Base-by-base conservation (phyloP, 2,888 invertebrate genomes). In the Pycnomerus fuliginosus region DNA sequence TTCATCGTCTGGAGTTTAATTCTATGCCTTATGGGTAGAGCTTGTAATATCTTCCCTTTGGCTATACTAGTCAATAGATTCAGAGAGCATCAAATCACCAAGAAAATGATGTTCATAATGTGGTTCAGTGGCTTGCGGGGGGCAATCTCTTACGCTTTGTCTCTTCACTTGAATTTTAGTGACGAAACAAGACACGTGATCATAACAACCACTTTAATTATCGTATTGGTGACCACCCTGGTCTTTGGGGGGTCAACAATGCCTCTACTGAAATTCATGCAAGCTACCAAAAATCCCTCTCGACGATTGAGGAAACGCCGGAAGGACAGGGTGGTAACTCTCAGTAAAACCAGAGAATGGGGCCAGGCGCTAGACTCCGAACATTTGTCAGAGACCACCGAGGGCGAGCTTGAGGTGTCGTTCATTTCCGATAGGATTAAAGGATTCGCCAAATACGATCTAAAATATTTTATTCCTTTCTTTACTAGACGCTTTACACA, bases 81-180 rank as follows among this genome's bases (percentile, higher is more conserved):
- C 72, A 82, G 97, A 10, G 94, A 96, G 67, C 97, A 97, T 74
- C 95, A 95, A 73, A 98, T 99, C 44, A 97, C 96, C 1, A 88
- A 86, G 69, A 94, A 95, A 74, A 97, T 95, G 93, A 96, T 96
- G 85, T 96, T 97, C 65, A 95, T 98, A 46, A 98, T 98, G 97
- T 98, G 97, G 97, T 97, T 97, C 70, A 95, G 95, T 70, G 94
- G 97, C 29, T 74, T 98, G 50, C 80, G 98, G 41, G 98, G 98
- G 22, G 98, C 98, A 4, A 96, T 99, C 69, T 97, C 98, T 0
- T 99, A 99, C 74, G 98, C 98, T 1, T 76, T 99, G 12, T 95
- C 96, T 0, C 80, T 99, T 37, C 97, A 99, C 76, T 80, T 98
- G 64, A 90, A 93, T 57, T 87, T 96, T 61, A 90, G 90, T 34